These are phyloP conservation scores for Rhinichthys osculus DNA, from an alignment of 2,797 vertebrate species.

Conservation along the genomic window DNA sequence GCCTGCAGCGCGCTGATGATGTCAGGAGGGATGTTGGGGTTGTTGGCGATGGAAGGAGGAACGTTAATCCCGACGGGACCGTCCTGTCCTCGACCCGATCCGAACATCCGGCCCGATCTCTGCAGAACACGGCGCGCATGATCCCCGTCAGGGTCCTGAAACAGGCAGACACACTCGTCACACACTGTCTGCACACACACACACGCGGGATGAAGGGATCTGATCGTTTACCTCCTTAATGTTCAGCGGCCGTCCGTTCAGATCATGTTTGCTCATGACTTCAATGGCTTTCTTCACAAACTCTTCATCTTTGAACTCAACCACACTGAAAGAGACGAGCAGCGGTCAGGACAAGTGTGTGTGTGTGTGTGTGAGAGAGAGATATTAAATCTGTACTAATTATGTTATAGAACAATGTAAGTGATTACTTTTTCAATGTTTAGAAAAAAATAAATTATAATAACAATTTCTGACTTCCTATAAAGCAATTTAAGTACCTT, in stretches of 20 bases:
- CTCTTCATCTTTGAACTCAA: slow-evolving; percentile 99
- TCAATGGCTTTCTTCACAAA: slow-evolving; percentile 97
- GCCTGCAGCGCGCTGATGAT: slow-evolving; percentile 92
- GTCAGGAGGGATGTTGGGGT: slow-evolving; percentile 96
- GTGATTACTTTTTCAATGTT: too few relatives aligned
- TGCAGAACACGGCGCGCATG: slow-evolving; percentile 92
- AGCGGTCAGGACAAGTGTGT: not conserved
- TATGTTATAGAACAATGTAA: too few relatives aligned
- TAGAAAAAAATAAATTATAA: not conserved
- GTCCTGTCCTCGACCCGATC: slow-evolving; percentile 87
- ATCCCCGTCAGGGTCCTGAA: slow-evolving; percentile 95
- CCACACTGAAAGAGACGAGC: slow-evolving; percentile 83
- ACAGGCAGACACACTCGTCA: slow-evolving; percentile 1
- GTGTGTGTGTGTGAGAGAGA: too few relatives aligned
- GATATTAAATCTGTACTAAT: too few relatives aligned
- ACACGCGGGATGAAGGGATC: not conserved
- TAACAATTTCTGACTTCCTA: not conserved
- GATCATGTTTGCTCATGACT: slow-evolving; percentile 96
- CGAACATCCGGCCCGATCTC: slow-evolving; percentile 85
- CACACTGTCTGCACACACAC: not conserved
- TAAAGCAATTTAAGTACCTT: not conserved
- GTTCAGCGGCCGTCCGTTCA: slow-evolving; percentile 94
- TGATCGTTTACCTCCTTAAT: slow-evolving; percentile 89
- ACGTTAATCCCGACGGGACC: slow-evolving; percentile 88
- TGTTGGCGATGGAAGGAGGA: slow-evolving; percentile 94